Conservation (phyloP, 2,888 invertebrate species). For the Polymixis flavicincta region DNA sequence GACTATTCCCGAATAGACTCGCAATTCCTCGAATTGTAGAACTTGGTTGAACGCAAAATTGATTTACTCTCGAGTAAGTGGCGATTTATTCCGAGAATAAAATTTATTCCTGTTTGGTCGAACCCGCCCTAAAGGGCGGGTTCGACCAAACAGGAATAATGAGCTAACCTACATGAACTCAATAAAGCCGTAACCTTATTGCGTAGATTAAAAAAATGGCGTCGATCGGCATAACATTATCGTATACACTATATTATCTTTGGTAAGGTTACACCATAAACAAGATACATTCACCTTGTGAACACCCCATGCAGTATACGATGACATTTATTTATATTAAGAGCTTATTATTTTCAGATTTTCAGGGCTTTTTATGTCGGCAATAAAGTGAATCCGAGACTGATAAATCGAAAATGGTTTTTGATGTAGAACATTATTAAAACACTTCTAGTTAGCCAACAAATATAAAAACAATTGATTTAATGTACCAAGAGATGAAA, state of each 20-base stretch:
- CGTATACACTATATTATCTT: constrained; percentile 17
- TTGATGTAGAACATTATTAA: background rate
- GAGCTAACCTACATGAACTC: background rate
- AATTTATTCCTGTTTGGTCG: no score
- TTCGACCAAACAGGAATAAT: no score
- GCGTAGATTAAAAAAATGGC: constrained; percentile 6
- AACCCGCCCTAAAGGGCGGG: no score
- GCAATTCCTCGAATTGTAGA: no score
- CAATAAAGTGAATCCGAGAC: background rate
- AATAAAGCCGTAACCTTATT: constrained; percentile 19
- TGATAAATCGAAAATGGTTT: background rate
- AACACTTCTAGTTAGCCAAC: background rate
- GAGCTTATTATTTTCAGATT: constrained; percentile 4
- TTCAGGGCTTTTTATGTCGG: background rate
- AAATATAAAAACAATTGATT: background rate
- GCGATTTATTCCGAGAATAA: no score
- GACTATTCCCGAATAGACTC: no score
- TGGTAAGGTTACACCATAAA: constrained; percentile 29
- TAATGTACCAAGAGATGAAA: background rate
- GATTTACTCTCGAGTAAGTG: no score
- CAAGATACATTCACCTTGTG: constrained; percentile 36
- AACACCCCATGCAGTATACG: constrained; percentile 34
- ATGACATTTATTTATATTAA: background rate
- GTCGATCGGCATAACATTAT: constrained; percentile 4
- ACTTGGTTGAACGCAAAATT: no score